Evolutionary conservation across 2,797 vertebrate species (phyloP).

Genomic region (Sebastolobus altivelis): DNA sequence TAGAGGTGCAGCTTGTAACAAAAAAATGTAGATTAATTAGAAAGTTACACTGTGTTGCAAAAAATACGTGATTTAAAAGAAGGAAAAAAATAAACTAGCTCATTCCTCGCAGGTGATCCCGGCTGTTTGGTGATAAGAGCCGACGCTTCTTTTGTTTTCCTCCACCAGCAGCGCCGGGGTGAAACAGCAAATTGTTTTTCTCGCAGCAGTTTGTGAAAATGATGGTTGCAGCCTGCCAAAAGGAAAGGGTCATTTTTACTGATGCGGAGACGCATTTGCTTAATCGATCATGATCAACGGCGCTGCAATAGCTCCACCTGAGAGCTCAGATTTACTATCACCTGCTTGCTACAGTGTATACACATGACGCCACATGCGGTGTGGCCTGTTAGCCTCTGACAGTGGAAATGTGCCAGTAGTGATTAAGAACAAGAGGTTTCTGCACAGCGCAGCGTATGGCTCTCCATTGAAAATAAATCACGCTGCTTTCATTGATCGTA

Average conservation of each 20-base stretch:
- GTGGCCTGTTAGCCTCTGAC: constrained; percentile 39
- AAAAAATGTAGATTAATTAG: constrained; percentile 31
- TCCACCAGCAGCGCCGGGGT: neutral
- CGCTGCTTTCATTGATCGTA: constrained; percentile 51
- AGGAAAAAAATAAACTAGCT: neutral
- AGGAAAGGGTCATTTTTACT: constrained; percentile 20
- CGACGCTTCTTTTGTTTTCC: constrained; percentile 20
- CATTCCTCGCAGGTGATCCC: constrained; percentile 26
- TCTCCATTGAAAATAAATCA: constrained; percentile 63
- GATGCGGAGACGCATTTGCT: constrained; percentile 30
- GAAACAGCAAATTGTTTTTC: constrained; percentile 36
- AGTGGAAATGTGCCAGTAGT: constrained; percentile 18
- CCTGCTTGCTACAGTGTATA: neutral
- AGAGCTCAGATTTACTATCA: constrained; percentile 14
- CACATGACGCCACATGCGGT: constrained; percentile 31
- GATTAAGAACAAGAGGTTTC: constrained; percentile 50
- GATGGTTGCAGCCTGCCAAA: neutral
- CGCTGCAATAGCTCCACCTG: neutral
- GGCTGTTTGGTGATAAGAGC: constrained; percentile 40
- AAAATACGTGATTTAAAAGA: constrained; percentile 10
- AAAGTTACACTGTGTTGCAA: constrained; percentile 24
- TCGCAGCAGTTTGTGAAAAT: constrained; percentile 26
- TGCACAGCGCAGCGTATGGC: constrained; percentile 36
- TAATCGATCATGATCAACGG: constrained; percentile 20
- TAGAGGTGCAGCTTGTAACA: neutral